Conservation (phyloP, 2,888 invertebrate species). For the Isotomurus palustris region DNA sequence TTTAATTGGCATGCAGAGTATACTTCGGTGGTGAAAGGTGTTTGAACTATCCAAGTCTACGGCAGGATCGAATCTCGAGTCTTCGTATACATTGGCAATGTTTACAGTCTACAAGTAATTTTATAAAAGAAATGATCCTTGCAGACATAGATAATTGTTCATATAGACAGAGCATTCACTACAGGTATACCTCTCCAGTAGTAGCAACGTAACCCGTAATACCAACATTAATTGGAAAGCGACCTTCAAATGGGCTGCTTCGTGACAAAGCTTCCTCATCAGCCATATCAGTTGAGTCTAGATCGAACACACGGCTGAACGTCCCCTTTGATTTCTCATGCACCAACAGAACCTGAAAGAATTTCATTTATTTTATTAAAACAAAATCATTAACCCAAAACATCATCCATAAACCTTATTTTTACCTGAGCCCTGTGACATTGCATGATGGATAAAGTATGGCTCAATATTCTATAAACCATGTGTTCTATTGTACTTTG, state of each 20-base stretch:
- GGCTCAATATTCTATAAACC: constrained; percentile 86
- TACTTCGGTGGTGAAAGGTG: constrained; percentile 79
- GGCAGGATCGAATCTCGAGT: constrained; percentile 78
- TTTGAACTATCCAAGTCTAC: constrained; percentile 80
- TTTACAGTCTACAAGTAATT: constrained; percentile 83
- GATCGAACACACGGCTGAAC: constrained; percentile 89
- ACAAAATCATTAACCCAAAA: no score
- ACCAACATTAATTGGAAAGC: constrained; percentile 91
- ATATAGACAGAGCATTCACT: neutral
- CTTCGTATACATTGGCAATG: constrained; percentile 83
- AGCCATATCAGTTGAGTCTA: constrained; percentile 82
- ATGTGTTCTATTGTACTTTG: constrained; percentile 94
- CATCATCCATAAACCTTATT: no score
- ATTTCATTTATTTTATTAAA: neutral
- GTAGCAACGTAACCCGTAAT: constrained; percentile 93
- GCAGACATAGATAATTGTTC: neutral
- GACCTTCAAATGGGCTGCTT: constrained; percentile 79
- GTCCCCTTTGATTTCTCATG: constrained; percentile 87
- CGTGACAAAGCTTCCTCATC: constrained; percentile 74
- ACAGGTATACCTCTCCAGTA: constrained; percentile 87
- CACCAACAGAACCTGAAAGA: constrained; percentile 70
- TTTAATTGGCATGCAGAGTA: constrained; percentile 93
- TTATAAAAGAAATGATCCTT: constrained; percentile 37
- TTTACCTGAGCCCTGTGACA: constrained; percentile 89
- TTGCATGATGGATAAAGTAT: constrained; percentile 88